Base-by-base conservation (phyloP, 1,140 invertebrate species). In the Trachymyrmex cornetzi region DNA sequence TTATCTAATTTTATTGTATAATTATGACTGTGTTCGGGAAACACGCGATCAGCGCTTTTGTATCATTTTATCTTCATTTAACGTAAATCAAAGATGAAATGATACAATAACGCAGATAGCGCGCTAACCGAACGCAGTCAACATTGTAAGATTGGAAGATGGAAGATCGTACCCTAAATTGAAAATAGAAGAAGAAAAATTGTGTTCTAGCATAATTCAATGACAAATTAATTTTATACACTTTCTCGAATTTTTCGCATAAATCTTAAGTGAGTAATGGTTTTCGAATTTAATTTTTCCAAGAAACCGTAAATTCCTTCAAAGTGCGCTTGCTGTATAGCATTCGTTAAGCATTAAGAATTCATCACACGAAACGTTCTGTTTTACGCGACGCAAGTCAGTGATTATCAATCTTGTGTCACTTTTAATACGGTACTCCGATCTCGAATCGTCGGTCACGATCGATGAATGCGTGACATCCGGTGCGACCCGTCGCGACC, bases 401-500 rank as follows among this genome's bases (percentile, higher is more conserved):
- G 16, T 30, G 14, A 75, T 61, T 74, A 59, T 59, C 64, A 53
- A 64, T 81, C 64, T 57, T 53, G 19, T 59, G 64, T 79, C 53
- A 44, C 3, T 77, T 66, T 57, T 53, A 77, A 61, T 74, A 82
- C 53, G 12, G 55, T 80, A 89, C 77, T 79, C 69, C 24, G 30
- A 38, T 59, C 48, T 63, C 14, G 69, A 74, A 44, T 59, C 81
- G 85, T 89, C 34, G 24, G 85, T 87, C 89, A 90, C 88, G 88
- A 77, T 77, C 55, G 82, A 44, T 59, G 24, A 55, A 63, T 57
- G 66, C 92, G 92, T 93, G 92, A 93, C 92, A 89, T 93, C 92
- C 93, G 92, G 92, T 69, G 14, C 48, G 19, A 11, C 50, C 63
- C 50, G 75, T 89, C 87, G 50, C 34, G n/a, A n/a, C n/a, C n/a